Evolutionary conservation across 2,113 vertebrate genomes (phyloP), one percentile per base, ranked within the genome.

Genomic region (Dolichallabes microphthalmus): DNA sequence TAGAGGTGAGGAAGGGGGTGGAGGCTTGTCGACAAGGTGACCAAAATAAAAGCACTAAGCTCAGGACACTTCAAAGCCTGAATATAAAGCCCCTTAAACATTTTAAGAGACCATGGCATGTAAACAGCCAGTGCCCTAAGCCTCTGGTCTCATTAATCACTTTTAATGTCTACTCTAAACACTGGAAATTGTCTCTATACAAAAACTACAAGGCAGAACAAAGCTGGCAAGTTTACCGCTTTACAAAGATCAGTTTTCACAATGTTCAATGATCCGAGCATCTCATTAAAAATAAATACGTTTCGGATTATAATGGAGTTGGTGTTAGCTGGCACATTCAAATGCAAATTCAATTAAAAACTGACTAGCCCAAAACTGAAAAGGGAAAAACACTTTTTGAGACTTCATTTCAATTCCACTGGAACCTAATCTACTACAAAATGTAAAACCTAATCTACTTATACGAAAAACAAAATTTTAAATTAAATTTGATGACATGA

Each of bases 21-120:
- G 83, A 83, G 73, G 58, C 81, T 87, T 85, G 86, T 83, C 86
- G 87, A 85, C 84, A 89, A 77, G 66, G 60, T 74, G 68, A 79
- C 52, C 66, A 89, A 86, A 87, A 89, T 87, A 87, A 85, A 89
- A 82, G 82, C 79, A 85, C 71, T 69, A 83, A 83, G 75, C 83
- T 86, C 45, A 60, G 76, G 83, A 57, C 80, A 84, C 88, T 83
- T 85, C 83, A 89, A 87, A 87, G 86, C 58, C 85, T 79, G 85
- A 85, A 85, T 63, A 75, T 85, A 89, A 89, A 85, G 80, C 60
- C 83, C 85, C 83, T 89, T 87, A 85, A 64, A 74, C 79, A 73
- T 68, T 81, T 85, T 75, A 87, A 87, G 78, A 87, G 83, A 83
- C 52, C 80, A 52, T 69, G 80, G 80, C 86, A 10, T 82, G 86